These are phyloP conservation scores for Piaya cayana DNA, from an alignment of 2,113 vertebrate genomes.

Conservation along the genomic window DNA sequence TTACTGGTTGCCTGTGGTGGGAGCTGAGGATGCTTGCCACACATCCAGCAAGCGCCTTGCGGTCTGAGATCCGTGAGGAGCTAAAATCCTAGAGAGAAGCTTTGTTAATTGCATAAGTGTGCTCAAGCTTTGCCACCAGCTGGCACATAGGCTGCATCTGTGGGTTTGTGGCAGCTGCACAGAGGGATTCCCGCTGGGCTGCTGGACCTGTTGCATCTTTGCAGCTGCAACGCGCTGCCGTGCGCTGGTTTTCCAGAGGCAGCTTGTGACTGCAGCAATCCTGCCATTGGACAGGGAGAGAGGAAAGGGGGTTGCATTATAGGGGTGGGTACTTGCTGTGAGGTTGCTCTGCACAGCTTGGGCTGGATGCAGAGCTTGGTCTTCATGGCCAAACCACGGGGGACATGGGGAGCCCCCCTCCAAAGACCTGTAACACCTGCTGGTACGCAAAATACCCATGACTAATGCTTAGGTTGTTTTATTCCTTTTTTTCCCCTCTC, in stretches of 20 bases:
- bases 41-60: not conserved
- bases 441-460: not conserved
- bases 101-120: conserved; percentile 6
- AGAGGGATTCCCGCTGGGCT: not conserved
- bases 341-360: fast-evolving
- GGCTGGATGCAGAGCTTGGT: not conserved
- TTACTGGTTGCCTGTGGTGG: not conserved
- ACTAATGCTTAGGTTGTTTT: not conserved
- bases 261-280: not conserved
- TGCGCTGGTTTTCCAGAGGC: not conserved
- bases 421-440: not conserved
- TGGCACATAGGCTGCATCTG: not conserved
- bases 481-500: fast-evolving
- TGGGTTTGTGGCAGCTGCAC: not conserved
- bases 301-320: not conserved
- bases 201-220: not conserved
- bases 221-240: fast-evolving
- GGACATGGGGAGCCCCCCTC: too few relatives aligned
- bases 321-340: not conserved
- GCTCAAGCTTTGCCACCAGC: not conserved
- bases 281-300: fast-evolving
- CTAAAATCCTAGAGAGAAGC: conserved; percentile 12
- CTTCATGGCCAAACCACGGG: not conserved
- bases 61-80: not conserved
- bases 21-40: not conserved